Evolutionary conservation across 2,888 invertebrate species (phyloP), one percentile per base, ranked within the genome.

Genomic region (Blera fallax): DNA sequence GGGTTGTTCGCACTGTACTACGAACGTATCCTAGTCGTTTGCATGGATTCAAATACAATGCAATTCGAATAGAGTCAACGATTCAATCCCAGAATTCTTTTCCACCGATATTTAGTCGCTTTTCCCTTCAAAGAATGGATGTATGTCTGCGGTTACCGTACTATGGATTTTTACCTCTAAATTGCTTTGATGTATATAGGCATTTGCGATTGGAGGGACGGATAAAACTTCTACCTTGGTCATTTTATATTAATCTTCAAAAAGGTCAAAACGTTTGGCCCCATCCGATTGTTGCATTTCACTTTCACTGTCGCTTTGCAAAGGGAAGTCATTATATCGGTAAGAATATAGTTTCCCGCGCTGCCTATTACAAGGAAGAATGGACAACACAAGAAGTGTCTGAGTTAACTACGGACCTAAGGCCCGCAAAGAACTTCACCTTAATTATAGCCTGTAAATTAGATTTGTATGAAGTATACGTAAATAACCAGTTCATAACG

Each of bases 271-370:
- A 94, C 87, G 93, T 95, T 85, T 96, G 95, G 94, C 96, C 96
- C 7, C 94, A 94, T 89, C 94, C 96, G 8, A 93, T 93, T 87
- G 94, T 96, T 65, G 94, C 94, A 0, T 92, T 96, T 87, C 96
- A 96, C 91, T 93, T 95, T 87, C 95, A 96, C 92, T 94, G 96
- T 8, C 93, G 96, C 88, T 96, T 96, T 90, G 91, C 92, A 90
- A 8, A 14, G 1, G 58, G 52, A 14, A 87, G 72, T 16, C 79
- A 85, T 10, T 89, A 88, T 18, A 48, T 88, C 5, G 93, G 93
- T 27, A 92, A 93, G 10, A 94, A 94, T 88, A 91, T 94, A 3
- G 94, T 96, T 70, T 94, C 95, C 58, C 93, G 95, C 37, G 96
- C 96, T 92, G 93, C 95, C 1, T 94, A 94, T 93, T 89, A 91